phyloP scores from a whole-genome alignment of 1,140 invertebrate genomes.

The Leptoteleia sp. region DNA sequence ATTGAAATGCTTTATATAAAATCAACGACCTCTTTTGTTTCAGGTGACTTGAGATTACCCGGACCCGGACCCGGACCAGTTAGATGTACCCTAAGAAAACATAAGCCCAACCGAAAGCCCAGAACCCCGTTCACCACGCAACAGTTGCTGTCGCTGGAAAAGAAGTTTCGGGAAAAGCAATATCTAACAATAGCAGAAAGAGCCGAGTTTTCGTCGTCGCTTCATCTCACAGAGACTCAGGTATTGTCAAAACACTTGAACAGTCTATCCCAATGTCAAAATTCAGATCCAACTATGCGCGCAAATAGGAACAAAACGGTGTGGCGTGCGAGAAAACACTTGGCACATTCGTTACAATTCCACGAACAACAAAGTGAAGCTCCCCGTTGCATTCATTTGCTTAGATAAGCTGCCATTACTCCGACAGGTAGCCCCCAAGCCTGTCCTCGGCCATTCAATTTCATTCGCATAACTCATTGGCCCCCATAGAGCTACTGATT shows the following conservation, averaged over 20 bases:
- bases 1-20: no score
- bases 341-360: conserved; percentile 71
- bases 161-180: conserved; percentile 98
- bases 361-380: conserved; percentile 73
- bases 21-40: conserved; percentile 14
- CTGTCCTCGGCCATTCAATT: no score
- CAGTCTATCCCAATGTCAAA: no score
- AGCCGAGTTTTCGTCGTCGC: conserved; percentile 96
- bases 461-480: no score
- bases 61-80: conserved; percentile 54
- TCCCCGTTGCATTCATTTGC: conserved; percentile 71
- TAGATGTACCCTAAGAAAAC: conserved; percentile 93
- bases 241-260: conserved; percentile 84
- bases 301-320: no score
- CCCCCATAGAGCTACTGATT: no score
- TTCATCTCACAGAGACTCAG: conserved; percentile 84
- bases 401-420: conserved; percentile 73
- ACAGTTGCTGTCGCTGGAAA: conserved; percentile 95
- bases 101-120: conserved; percentile 98
- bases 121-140: conserved; percentile 98
- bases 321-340: conserved; percentile 73
- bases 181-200: conserved; percentile 98
- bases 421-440: conserved; percentile 7
- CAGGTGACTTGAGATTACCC: conserved; percentile 52
- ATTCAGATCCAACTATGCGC: no score